A percentile compares a stretch with the other conserved stretches of the same genome.
These are phyloP conservation scores for Hyles lineata DNA, from an alignment of 2,888 invertebrate genomes.

Conservation along the genomic window DNA sequence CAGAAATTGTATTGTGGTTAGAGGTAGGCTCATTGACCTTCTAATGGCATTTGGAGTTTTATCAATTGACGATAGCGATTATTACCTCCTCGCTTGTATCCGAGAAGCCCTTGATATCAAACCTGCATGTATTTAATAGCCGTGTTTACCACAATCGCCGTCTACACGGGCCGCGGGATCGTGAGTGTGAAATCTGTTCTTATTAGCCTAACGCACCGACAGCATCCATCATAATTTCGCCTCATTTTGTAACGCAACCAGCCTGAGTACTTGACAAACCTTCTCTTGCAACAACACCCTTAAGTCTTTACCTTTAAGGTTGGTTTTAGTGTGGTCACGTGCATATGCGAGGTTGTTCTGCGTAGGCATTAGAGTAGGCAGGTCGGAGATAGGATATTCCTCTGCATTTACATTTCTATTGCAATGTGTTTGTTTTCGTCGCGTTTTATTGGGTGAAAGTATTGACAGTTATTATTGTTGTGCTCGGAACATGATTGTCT, in stretches of 20 bases:
- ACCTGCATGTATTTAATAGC: constrained; percentile 2
- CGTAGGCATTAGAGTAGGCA: constrained; percentile 56
- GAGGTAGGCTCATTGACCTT: no score
- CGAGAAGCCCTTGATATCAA: background rate
- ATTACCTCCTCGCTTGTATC: no score
- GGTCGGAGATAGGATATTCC: constrained; percentile 25
- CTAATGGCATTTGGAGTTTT: no score
- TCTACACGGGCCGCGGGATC: constrained; percentile 37
- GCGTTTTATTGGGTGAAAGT: constrained; percentile 17
- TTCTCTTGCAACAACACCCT: background rate
- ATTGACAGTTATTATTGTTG: constrained; percentile 20
- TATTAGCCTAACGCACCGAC: constrained; percentile 76
- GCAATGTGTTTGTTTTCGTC: constrained; percentile 21
- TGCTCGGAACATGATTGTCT: background rate
- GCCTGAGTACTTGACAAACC: constrained; percentile 61
- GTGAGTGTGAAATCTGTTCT: constrained; percentile 61
- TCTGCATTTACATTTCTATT: constrained; percentile 23
- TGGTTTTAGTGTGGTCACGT: background rate
- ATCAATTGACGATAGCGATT: no score
- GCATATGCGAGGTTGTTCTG: constrained; percentile 49
- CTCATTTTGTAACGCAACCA: constrained; percentile 79
- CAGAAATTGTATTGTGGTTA: no score
- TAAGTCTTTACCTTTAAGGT: background rate
- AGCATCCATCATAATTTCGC: constrained; percentile 83
- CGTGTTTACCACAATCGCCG: background rate